A percentile compares a stretch with the other conserved stretches of the same genome.
Conservation (phyloP, 1,140 invertebrate genomes). For the Tigriopus japonicus region DNA sequence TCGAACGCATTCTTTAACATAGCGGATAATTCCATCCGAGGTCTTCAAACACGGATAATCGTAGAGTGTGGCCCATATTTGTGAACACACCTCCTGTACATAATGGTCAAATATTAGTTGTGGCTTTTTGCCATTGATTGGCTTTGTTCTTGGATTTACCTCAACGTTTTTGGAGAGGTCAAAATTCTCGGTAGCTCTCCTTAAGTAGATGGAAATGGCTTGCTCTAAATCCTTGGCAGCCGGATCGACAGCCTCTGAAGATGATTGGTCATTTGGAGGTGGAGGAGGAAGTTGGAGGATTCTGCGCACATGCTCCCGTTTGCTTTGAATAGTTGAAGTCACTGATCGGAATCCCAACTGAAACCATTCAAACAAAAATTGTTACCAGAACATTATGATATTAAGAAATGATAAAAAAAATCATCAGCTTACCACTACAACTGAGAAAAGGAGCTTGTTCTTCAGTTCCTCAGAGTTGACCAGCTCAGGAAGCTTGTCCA, state of each 20-base stretch:
- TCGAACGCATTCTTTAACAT: conserved; percentile 40
- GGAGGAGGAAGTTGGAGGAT: conserved; percentile 31
- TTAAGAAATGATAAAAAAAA: not conserved
- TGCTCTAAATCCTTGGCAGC: conserved; percentile 29
- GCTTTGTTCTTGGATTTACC: conserved; percentile 24
- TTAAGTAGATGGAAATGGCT: conserved; percentile 31
- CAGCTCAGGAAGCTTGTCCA: conserved; percentile 54
- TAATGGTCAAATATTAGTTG: conserved; percentile 1
- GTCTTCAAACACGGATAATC: conserved; percentile 49
- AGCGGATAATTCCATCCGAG: conserved; percentile 40
- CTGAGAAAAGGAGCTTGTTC: conserved; percentile 79
- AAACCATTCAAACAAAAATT: conserved; percentile 14
- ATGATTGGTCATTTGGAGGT: conserved; percentile 7
- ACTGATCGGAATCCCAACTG: conserved; percentile 40
- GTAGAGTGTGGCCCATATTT: conserved; percentile 46
- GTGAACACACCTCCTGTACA: conserved; percentile 39
- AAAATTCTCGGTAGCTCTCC: conserved; percentile 33
- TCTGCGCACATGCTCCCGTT: conserved; percentile 30
- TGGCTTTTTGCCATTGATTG: too few species aligned
- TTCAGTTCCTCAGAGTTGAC: conserved; percentile 64
- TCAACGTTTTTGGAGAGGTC: conserved; percentile 35
- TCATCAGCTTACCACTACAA: conserved; percentile 61
- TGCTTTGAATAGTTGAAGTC: conserved; percentile 29
- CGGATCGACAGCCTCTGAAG: not conserved
- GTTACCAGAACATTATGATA: not conserved